phyloP scores from a whole-genome alignment of 2,888 invertebrate genomes.

The Dynastes hyllus region DNA sequence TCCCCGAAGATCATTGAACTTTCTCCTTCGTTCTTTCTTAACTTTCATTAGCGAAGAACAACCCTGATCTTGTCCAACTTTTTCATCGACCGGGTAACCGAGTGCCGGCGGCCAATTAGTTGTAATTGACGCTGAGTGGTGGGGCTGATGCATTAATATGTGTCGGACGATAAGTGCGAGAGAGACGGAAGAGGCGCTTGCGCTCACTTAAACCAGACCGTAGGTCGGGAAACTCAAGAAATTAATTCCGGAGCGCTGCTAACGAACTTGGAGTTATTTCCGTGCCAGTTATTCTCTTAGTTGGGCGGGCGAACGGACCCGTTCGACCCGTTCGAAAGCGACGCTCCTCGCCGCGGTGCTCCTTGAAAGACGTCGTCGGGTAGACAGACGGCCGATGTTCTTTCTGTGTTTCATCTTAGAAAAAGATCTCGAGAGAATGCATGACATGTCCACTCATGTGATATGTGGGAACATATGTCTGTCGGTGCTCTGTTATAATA shows the following conservation, averaged over 20 bases:
- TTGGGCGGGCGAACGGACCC: conserved; percentile 52
- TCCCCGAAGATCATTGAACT: conserved; percentile 61
- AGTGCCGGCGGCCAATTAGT: conserved; percentile 68
- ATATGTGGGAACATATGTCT: conserved; percentile 41
- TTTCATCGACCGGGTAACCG: conserved; percentile 70
- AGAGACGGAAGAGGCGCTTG: conserved; percentile 60
- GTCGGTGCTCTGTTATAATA: conserved; percentile 21
- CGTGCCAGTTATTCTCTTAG: conserved; percentile 57
- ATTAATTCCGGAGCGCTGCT: conserved; percentile 63
- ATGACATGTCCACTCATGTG: conserved; percentile 46
- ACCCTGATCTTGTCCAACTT: conserved; percentile 70
- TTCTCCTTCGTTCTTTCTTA: conserved; percentile 60
- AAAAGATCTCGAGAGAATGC: conserved; percentile 14
- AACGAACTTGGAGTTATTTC: conserved; percentile 62
- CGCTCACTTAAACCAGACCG: conserved; percentile 62
- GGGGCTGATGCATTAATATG: conserved; percentile 58
- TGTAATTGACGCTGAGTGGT: conserved; percentile 66
- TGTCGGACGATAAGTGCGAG: conserved; percentile 48
- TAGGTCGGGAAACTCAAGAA: conserved; percentile 63
- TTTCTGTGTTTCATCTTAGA: conserved; percentile 20
- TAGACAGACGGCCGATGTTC: conserved; percentile 22
- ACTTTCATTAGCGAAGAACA: conserved; percentile 66
- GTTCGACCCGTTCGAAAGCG: conserved; percentile 45
- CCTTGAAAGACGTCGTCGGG: conserved; percentile 43
- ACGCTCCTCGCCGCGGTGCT: conserved; percentile 45